These are phyloP conservation scores for Strix aluco DNA, from an alignment of 2,113 vertebrate species.

Conservation along the genomic window DNA sequence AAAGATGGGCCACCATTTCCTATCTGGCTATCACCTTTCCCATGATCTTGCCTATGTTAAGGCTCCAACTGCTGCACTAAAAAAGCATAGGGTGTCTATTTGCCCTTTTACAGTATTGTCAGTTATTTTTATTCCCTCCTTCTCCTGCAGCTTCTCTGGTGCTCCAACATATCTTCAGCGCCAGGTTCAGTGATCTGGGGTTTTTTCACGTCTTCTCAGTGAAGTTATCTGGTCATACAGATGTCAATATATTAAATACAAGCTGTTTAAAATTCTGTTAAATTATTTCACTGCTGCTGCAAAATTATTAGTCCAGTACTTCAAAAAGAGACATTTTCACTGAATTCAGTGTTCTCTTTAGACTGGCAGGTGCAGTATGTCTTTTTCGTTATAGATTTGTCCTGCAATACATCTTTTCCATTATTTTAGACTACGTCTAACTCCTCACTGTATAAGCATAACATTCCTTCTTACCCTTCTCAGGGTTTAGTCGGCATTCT, in stretches of 20 bases:
- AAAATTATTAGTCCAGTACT: background rate
- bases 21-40: background rate
- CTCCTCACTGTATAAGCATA: background rate
- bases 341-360: background rate
- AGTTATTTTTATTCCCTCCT: background rate
- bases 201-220: background rate
- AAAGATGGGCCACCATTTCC: background rate
- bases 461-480: background rate
- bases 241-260: accelerated
- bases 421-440: background rate
- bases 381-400: background rate
- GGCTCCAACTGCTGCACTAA: background rate
- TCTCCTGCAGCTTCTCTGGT: background rate
- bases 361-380: background rate
- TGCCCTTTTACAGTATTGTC: background rate
- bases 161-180: background rate
- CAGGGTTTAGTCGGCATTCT: background rate
- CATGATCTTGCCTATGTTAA: accelerated
- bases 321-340: background rate
- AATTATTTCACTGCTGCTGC: background rate
- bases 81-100: background rate
- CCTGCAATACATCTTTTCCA: background rate
- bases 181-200: background rate
- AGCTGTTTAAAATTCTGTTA: background rate
- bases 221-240: background rate